Evolutionary conservation across 1,140 invertebrate genomes (phyloP).

Genomic region (Zophobas atratus): DNA sequence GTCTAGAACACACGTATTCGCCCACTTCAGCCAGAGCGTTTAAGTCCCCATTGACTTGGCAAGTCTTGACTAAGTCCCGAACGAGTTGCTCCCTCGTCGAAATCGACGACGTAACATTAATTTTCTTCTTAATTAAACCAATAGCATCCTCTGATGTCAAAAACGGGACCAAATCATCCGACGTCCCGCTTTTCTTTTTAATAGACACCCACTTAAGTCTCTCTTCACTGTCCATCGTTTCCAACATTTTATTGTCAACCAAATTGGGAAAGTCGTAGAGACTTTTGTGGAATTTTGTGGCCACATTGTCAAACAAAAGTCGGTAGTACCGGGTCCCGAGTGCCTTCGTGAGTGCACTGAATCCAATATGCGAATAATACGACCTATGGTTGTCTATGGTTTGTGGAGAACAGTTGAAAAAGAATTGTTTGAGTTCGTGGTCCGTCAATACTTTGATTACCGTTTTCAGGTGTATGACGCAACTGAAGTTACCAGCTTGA

Average conservation of each 20-base stretch:
- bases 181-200: background rate
- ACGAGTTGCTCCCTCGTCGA: background rate
- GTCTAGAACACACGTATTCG: slow-evolving; percentile 1
- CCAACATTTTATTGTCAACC: background rate
- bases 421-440: slow-evolving; percentile 3
- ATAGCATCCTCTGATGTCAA: background rate
- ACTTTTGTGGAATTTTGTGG: background rate
- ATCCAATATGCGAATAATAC: background rate
- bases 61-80: background rate
- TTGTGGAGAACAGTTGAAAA: background rate
- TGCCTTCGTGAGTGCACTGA: background rate
- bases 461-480: background rate
- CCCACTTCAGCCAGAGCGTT: background rate
- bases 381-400: background rate
- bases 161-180: background rate
- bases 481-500: background rate
- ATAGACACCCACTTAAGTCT: slow-evolving; percentile 6
- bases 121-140: slow-evolving; percentile 6
- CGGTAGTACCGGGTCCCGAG: background rate
- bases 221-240: background rate
- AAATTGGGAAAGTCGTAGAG: slow-evolving; percentile 1
- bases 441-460: background rate
- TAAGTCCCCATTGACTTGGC: slow-evolving; percentile 3
- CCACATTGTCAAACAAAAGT: background rate
- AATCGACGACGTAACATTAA: slow-evolving; percentile 4